Conservation (phyloP, 2,113 vertebrate species). For the Odocoileus virginianus region DNA sequence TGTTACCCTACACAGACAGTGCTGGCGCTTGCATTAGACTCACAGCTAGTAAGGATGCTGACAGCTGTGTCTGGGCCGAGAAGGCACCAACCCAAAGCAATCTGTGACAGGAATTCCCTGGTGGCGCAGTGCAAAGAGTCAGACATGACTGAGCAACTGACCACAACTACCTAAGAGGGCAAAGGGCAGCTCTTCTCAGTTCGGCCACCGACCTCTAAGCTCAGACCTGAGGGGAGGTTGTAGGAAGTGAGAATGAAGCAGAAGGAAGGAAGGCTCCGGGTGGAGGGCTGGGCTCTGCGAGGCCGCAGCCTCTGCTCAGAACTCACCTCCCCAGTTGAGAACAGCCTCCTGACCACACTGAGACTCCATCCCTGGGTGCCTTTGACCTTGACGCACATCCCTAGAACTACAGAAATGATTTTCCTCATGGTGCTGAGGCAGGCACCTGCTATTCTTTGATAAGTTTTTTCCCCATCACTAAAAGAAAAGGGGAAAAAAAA, state of each 20-base stretch:
- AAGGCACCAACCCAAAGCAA: not conserved
- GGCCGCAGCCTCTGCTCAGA: not conserved
- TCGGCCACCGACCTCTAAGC: not conserved
- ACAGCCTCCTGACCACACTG: not conserved
- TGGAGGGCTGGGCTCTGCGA: not conserved
- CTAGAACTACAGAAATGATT: not conserved
- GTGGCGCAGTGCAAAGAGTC: not conserved
- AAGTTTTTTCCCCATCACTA: not conserved
- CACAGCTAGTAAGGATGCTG: accelerated
- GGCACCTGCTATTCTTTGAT: not conserved
- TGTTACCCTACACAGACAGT: not conserved
- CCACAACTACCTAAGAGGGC: not conserved
- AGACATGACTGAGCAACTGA: not conserved
- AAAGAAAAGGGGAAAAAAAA: not conserved
- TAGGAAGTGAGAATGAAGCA: not conserved
- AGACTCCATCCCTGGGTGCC: not conserved
- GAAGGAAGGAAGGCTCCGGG: not conserved
- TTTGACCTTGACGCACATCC: accelerated
- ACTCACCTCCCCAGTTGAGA: not conserved
- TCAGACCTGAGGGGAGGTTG: not conserved
- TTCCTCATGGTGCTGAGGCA: not conserved
- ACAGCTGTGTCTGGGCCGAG: not conserved
- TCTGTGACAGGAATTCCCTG: not conserved
- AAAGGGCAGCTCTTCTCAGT: not conserved
- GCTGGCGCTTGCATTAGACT: not conserved